phyloP scores from a whole-genome alignment of 1,140 invertebrate genomes.

The Sweltsa coloradensis region DNA sequence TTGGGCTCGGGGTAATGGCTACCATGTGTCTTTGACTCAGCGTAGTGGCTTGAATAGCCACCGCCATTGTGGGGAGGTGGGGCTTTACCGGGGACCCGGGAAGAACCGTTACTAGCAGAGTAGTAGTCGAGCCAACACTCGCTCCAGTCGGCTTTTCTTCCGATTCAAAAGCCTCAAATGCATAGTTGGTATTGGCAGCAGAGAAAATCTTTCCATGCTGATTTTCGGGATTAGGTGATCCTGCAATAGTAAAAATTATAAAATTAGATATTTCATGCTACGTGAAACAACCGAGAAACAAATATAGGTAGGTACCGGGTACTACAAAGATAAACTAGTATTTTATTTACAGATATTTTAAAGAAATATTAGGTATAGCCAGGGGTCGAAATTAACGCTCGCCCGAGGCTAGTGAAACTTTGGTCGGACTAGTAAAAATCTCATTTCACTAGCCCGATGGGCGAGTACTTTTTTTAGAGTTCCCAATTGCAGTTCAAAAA shows the following conservation, averaged over 20 bases:
- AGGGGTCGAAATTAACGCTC: too few species aligned
- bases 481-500: too few species aligned
- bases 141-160: constrained; percentile 48
- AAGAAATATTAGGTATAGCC: too few species aligned
- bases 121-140: constrained; percentile 26
- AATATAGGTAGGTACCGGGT: too few species aligned
- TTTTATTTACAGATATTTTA: too few species aligned
- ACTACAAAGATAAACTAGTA: too few species aligned
- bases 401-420: too few species aligned
- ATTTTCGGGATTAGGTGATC: constrained; percentile 67
- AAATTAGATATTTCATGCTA: too few species aligned
- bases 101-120: constrained; percentile 11
- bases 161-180: constrained; percentile 72
- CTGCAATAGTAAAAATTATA: constrained; percentile 44
- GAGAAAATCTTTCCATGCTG: constrained; percentile 81
- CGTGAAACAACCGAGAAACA: too few species aligned
- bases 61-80: constrained; percentile 1
- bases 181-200: constrained; percentile 71
- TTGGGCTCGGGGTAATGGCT: constrained; percentile 20
- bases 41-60: neutral
- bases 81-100: constrained; percentile 1
- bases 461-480: too few species aligned
- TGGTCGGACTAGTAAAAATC: too few species aligned
- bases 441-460: too few species aligned
- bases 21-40: neutral